Evolutionary conservation across 2,888 invertebrate genomes (phyloP).

Genomic region (Athalia cordata): DNA sequence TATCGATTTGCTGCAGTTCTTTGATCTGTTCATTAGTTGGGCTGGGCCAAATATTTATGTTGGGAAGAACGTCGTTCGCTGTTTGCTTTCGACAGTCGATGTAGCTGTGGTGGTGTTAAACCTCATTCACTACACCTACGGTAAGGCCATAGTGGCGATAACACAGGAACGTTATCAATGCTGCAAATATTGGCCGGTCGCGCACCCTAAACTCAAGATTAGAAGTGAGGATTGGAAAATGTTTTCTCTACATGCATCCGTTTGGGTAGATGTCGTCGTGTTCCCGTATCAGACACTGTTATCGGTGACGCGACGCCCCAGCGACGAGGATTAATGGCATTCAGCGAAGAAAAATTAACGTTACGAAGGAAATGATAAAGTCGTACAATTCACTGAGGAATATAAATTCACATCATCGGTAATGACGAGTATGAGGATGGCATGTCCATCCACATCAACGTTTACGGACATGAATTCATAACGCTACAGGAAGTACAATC

Average conservation of each 20-base stretch:
- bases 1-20: constrained; percentile 29
- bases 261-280: constrained; percentile 28
- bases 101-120: neutral
- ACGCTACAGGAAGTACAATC: neutral
- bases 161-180: constrained; percentile 40
- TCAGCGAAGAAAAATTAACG: neutral
- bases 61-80: constrained; percentile 37
- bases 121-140: neutral
- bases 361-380: neutral
- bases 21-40: constrained; percentile 39
- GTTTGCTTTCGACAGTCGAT: constrained; percentile 28
- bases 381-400: neutral
- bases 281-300: constrained; percentile 9
- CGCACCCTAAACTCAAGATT: constrained; percentile 41
- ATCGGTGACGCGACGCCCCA: constrained; percentile 18
- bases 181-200: constrained; percentile 42
- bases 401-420: too few species aligned
- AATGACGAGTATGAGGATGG: too few species aligned
- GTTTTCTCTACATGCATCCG: constrained; percentile 29
- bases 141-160: constrained; percentile 24
- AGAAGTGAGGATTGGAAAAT: constrained; percentile 37
- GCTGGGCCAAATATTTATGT: constrained; percentile 38
- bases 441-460: too few species aligned
- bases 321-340: neutral
- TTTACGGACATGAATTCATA: neutral